Base-by-base conservation (phyloP, 1,140 invertebrate species). In the Amyelois transitella region DNA sequence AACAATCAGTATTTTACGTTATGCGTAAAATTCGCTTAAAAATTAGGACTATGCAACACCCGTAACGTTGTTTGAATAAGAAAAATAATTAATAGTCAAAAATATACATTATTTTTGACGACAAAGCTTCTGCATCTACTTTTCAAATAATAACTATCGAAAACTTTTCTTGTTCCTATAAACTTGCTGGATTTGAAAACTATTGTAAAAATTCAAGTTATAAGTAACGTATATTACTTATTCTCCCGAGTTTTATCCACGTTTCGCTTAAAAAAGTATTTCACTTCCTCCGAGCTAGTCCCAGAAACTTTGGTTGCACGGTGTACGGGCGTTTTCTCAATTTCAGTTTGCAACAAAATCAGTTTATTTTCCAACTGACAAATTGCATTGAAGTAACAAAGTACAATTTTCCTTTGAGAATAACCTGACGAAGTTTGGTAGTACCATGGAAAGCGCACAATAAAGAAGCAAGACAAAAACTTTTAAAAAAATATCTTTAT, bases 341-440 rank as follows among this genome's bases (percentile, higher is more conserved):
- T 79, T 77, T 77, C 77, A 80, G 73, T 81, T 82, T 70, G 68
- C 71, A 81, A 84, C 72, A 81, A 81, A 79, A 75, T 79, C 72
- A 73, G 72, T 81, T 84, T 84, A 84, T 84, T 80, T 78, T 80
- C 69, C 60, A 67, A 67, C 71, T 77, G 75, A 79, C 69, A 84
- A 81, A 84, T 81, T 79, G 69, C 64, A 73, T 66, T 81, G 67
- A 66, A 78, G 66, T 74, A 75, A 79, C 71, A 73, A 77, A 73
- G 61, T 67, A 71, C 69, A 72, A 73, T 74, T 74, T 72, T 72
- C 62, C 64, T 68, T 69, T 57, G 58, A 69, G 63, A 66, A 73
- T 70, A 72, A 66, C 62, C 61, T 72, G 54, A 64, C 57, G 62
- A 68, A 74, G 62, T 74, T 72, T 73, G 47, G 53, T 55, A n/a